Conservation (phyloP, 2,888 invertebrate species). For the Caenorhabditis becei region DNA sequence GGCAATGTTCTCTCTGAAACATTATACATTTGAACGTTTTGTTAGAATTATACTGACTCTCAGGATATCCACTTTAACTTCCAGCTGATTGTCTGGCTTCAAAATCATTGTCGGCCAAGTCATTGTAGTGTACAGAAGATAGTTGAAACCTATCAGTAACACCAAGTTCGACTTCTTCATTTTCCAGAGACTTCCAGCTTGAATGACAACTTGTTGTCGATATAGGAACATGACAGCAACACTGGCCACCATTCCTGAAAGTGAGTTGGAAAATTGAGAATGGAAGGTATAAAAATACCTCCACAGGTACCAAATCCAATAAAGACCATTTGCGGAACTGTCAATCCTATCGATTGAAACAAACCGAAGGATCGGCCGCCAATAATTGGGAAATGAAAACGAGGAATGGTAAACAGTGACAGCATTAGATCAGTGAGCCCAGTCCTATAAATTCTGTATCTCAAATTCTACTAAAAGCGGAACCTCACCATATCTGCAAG, state of each 20-base stretch:
- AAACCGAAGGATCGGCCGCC: slow-evolving; percentile 27
- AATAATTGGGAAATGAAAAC: slow-evolving; percentile 22
- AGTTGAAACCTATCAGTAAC: neutral
- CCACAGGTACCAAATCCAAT: slow-evolving; percentile 35
- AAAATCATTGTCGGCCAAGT: slow-evolving; percentile 17
- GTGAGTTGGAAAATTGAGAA: neutral
- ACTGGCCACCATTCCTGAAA: slow-evolving; percentile 35
- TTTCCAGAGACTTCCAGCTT: too few relatives aligned
- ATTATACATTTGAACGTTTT: too few relatives aligned
- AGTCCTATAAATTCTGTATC: slow-evolving; percentile 22
- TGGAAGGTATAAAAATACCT: neutral
- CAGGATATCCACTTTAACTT: slow-evolving; percentile 16
- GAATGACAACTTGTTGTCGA: slow-evolving; percentile 34
- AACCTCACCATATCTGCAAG: slow-evolving; percentile 36
- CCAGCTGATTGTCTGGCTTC: slow-evolving; percentile 16
- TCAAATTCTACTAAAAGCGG: too few relatives aligned
- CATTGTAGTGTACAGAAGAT: slow-evolving; percentile 26
- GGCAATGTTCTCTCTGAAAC: slow-evolving; percentile 35
- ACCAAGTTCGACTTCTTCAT: neutral
- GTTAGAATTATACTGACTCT: slow-evolving; percentile 12
- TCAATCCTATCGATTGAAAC: neutral
- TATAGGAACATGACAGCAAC: slow-evolving; percentile 27
- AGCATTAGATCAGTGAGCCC: slow-evolving; percentile 10
- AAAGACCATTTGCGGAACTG: slow-evolving; percentile 1
- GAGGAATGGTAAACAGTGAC: neutral